Conservation (phyloP, 2,113 vertebrate genomes). For the pig (Sus scrofa) region T2T-Sscrofa CM000812.6:62963501-62964000, state of each 20-base stretch:
- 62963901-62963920: neutral
- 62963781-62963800: neutral
- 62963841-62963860: neutral
- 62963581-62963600: neutral
- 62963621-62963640: neutral
- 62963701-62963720: neutral
- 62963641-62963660: neutral
- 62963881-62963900: neutral
- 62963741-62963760: neutral
- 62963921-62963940: no score
- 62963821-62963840: neutral
- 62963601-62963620: neutral
- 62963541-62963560: neutral
- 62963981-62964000: neutral
- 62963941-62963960: neutral
- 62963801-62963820: rapidly evolving
- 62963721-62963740: neutral
- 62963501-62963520: neutral
- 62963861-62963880: neutral
- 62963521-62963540: neutral
- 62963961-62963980: neutral
- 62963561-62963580: neutral
- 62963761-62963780: neutral
- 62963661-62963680: neutral
- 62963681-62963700: neutral